phyloP scores from a whole-genome alignment of 2,888 invertebrate species.

The Eupithecia insigniata region DNA sequence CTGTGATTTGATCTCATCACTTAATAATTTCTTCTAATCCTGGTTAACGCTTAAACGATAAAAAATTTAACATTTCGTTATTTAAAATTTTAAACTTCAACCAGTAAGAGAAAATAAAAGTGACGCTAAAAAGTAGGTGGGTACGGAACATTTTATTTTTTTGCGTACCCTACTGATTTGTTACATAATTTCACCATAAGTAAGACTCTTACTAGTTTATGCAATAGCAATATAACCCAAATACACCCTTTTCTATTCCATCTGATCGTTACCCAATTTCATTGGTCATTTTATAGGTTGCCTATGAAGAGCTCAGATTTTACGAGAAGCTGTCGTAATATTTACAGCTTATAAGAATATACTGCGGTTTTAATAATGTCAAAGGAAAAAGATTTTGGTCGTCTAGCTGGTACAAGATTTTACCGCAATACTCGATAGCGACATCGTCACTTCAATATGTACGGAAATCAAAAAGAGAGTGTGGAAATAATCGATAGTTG shows the following conservation, averaged over 20 bases:
- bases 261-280: conserved; percentile 4
- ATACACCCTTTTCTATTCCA: background rate
- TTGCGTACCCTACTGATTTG: background rate
- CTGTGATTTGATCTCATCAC: background rate
- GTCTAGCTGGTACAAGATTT: background rate
- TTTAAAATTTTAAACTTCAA: too few relatives aligned
- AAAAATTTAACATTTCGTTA: background rate
- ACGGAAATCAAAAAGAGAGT: background rate
- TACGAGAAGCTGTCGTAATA: background rate
- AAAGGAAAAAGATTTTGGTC: background rate
- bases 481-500: too few relatives aligned
- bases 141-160: background rate
- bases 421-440: background rate
- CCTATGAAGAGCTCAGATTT: background rate
- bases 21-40: background rate
- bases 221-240: background rate
- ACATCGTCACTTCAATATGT: background rate
- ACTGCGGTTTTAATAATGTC: background rate
- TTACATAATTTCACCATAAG: background rate
- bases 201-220: background rate
- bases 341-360: background rate
- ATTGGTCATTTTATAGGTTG: conserved; percentile 1
- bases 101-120: too few relatives aligned
- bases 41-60: background rate
- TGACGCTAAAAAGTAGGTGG: background rate